phyloP scores from a whole-genome alignment of 2,113 vertebrate genomes.

The Myiozetetes cayanensis region DNA sequence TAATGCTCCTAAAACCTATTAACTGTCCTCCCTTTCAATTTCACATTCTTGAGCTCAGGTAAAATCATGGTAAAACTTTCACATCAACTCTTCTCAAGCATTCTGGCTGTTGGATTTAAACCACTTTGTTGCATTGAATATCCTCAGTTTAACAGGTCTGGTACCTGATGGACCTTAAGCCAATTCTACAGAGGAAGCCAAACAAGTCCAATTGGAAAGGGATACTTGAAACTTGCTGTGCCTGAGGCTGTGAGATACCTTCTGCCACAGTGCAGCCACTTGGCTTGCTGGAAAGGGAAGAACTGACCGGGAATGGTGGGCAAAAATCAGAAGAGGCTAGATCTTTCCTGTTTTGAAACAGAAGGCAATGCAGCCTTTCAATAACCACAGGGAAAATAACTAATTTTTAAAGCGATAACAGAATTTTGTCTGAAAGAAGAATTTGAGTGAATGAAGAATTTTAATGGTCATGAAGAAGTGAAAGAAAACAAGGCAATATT shows the following conservation, averaged over 20 bases:
- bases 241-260: neutral
- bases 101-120: neutral
- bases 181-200: neutral
- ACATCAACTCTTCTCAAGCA: neutral
- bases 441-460: neutral
- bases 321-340: neutral
- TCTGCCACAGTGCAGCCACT: neutral
- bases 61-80: neutral
- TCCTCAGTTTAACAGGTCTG: neutral
- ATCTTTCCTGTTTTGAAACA: neutral
- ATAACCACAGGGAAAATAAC: neutral
- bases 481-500: neutral
- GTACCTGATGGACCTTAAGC: neutral
- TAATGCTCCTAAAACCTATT: neutral
- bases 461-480: neutral
- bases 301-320: neutral
- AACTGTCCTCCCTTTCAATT: neutral
- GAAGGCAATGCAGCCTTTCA: neutral
- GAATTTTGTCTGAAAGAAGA: neutral
- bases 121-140: rapidly evolving
- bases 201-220: neutral
- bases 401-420: neutral
- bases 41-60: neutral
- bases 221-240: neutral
- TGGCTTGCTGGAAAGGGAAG: neutral